Conservation (phyloP, 2,113 vertebrate species). For the Chroicocephalus ridibundus region DNA sequence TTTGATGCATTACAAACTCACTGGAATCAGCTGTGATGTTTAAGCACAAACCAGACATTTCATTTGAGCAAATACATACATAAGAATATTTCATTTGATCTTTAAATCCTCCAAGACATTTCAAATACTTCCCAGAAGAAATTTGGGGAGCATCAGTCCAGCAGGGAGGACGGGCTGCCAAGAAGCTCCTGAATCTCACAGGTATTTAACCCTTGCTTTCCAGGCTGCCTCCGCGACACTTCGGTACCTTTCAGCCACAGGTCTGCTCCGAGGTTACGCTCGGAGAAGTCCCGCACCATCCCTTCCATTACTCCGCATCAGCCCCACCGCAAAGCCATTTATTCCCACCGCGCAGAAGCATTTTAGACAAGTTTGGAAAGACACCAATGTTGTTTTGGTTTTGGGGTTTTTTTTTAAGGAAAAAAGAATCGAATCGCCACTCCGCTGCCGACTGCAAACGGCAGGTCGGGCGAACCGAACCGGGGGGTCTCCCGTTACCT, state of each 20-base stretch:
- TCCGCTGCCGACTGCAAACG: not conserved
- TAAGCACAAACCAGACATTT: not conserved
- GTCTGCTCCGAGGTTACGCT: not conserved
- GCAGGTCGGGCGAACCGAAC: not conserved
- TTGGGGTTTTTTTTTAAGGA: not conserved
- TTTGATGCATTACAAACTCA: not conserved
- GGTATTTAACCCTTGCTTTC: not conserved
- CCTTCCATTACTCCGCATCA: not conserved
- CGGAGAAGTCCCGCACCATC: rapidly evolving
- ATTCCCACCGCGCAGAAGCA: rapidly evolving
- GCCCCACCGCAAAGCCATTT: rapidly evolving
- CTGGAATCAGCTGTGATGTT: not conserved
- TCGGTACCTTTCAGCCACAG: rapidly evolving
- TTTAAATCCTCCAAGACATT: not conserved
- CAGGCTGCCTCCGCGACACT: not conserved
- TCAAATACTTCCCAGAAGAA: not conserved
- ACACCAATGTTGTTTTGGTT: no score
- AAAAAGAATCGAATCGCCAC: rapidly evolving
- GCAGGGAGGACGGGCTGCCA: not conserved
- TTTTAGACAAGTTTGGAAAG: rapidly evolving
- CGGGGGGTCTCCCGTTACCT: not conserved
- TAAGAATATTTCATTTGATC: not conserved
- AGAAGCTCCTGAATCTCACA: not conserved
- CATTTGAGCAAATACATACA: not conserved
- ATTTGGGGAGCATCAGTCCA: not conserved